Base-by-base conservation (phyloP, 2,888 invertebrate genomes). In the Scelioninae gen. 2 region DNA sequence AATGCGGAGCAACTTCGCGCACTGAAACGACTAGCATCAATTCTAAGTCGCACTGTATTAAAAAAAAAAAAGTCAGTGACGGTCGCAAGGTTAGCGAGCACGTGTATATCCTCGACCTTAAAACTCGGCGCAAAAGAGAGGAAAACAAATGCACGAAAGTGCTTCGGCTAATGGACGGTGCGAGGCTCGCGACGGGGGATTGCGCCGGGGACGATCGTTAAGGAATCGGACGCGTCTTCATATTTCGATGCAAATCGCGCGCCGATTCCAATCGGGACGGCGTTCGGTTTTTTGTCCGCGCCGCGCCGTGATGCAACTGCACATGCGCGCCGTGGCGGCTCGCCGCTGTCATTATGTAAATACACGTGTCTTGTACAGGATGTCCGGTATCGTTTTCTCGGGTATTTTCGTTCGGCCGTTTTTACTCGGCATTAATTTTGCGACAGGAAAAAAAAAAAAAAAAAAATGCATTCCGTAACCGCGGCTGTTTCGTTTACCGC, bases 31-130 rank as follows among this genome's bases (percentile, higher is more conserved):
- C 46, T 48, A 46, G 48, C 57, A 50, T 61, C 50, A 73, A 60
- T 73, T 61, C 43, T 19, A 57, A 61, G 61, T 61, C 61, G 50
- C 61, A 61, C 50, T 35, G 65, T 39, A 55, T 65, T 68, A 63
- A 64, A 71, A 72, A 53, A 46, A 64, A 31, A 63, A 70, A 67
- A 55, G 71, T 52, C 63, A 55, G 63, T 58, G 67, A 67, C 67
- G 71, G 46, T 52, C 37, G 63, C 72, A 76, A 76, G 76, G 76
- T 74, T 76, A 76, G 64, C 60, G 70, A 25, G 69, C 69, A 72
- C 72, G 74, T 65, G 76, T 67, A 48, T 74, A 74, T 76, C 72
- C 72, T 64, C 76, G 76, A 74, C 76, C 76, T 76, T 76, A 76
- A 76, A 74, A 70, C 71, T 68, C 60, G 41, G 37, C 63, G 61